A percentile compares a stretch with the other conserved stretches of the same genome.
phyloP scores from a whole-genome alignment of 2,888 invertebrate genomes.

The Ditula angustiorana region DNA sequence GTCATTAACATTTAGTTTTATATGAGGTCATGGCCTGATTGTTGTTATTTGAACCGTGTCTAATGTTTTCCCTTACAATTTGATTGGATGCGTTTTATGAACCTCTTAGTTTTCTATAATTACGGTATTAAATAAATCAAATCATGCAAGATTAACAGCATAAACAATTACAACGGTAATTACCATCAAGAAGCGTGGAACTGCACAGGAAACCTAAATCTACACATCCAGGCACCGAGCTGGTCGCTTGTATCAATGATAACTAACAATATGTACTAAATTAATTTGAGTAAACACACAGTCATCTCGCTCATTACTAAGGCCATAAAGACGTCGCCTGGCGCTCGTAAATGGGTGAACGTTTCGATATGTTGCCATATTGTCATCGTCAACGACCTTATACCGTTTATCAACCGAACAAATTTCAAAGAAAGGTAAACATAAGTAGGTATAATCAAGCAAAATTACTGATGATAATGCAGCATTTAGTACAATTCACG shows the following conservation, averaged over 20 bases:
- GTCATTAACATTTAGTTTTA: background rate
- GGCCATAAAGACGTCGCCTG: constrained; percentile 60
- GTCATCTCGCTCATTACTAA: constrained; percentile 54
- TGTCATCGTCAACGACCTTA: constrained; percentile 54
- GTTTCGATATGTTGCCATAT: constrained; percentile 69
- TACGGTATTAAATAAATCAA: too few relatives aligned
- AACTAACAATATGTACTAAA: constrained; percentile 46
- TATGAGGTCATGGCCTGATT: background rate
- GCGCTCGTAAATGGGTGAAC: constrained; percentile 74
- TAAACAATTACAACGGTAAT: too few relatives aligned
- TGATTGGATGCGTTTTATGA: background rate
- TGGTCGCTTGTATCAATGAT: background rate
- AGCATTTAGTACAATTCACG: background rate
- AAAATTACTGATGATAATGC: background rate
- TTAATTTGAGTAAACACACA: constrained; percentile 53
- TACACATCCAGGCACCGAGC: background rate
- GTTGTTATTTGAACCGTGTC: background rate
- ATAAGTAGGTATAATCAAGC: background rate
- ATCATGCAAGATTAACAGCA: too few relatives aligned
- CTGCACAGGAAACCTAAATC: background rate
- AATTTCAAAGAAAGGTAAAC: background rate
- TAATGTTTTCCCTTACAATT: background rate
- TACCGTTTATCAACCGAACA: constrained; percentile 9
- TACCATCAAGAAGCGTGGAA: background rate
- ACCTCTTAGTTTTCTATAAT: too few relatives aligned